Evolutionary conservation across 2,797 vertebrate genomes (phyloP), one percentile per base, ranked within the genome.

Genomic region (Alca torda): DNA sequence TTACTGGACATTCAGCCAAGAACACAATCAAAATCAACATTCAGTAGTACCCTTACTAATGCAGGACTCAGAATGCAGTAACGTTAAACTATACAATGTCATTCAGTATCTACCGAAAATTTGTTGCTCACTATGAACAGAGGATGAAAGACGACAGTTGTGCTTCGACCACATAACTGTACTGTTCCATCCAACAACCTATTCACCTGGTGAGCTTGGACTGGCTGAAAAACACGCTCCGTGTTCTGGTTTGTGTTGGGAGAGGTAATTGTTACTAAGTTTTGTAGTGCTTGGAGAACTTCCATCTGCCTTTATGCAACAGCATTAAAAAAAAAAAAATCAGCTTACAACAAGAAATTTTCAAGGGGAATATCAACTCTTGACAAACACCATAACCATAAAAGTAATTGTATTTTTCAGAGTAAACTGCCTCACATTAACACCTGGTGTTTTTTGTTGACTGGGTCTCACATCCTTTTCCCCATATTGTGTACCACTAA

Each of bases 1-100:
- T 54, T 91, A 90, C 12, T 86, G 79, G 73, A 90, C 28, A 37
- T 56, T 73, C 6, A 15, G 88, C 94, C 89, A 95, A 92, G 70
- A 78, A 79, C 25, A 59, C 53, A 51, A 56, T 43, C 59, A 86
- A 84, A 84, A 86, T 73, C 76, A 95, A 21, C 72, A 45, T 76
- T 57, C 59, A 76, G 65, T 51, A 86, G 73, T 69, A 63, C n/a
- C 82, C 51, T 85, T 65, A 48, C 26, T 77, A 84, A 87, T 1
- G 3, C 54, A 45, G 61, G 57, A 51, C 41, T 65, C 35, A 78
- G 56, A 84, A 61, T 2, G 30, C 20, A 64, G 7, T 30, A 86
- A 87, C 9, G 48, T 45, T 76, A 68, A 84, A 30, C n/a, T 54
- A 30, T 5, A 28, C 30, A 51, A 76, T 20, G 31, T 16, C 56